Conservation (phyloP, 2,113 vertebrate genomes). For the Phodopus roborovskii region DNA sequence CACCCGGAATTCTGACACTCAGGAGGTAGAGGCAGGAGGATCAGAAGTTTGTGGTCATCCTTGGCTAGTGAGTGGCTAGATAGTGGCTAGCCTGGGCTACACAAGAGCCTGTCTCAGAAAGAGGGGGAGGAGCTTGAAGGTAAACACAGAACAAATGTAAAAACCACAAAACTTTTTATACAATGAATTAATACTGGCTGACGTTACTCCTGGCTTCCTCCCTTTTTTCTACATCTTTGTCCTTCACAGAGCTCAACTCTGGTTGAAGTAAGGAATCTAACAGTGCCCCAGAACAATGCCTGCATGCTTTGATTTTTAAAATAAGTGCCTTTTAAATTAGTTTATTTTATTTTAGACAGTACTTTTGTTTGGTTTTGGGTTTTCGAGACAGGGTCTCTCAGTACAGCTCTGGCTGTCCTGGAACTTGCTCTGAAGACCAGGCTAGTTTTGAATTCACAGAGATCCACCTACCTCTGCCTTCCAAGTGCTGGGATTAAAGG, state of each 20-base stretch:
- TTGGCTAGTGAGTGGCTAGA: neutral
- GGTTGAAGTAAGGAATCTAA: neutral
- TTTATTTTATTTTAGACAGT: slow-evolving; percentile 8
- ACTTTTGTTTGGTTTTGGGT: neutral
- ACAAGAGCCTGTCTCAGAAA: neutral
- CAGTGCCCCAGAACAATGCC: neutral
- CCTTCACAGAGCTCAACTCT: neutral
- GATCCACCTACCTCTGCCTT: too few relatives aligned
- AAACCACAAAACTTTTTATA: slow-evolving; percentile 52
- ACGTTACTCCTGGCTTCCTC: slow-evolving; percentile 47
- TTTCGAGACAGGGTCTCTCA: too few relatives aligned
- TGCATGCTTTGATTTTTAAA: neutral
- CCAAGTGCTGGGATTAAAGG: neutral
- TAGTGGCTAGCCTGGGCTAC: neutral
- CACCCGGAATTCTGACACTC: neutral
- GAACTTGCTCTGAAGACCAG: too few relatives aligned
- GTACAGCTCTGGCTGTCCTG: too few relatives aligned
- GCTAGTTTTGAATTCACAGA: too few relatives aligned
- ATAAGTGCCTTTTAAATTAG: slow-evolving; percentile 25
- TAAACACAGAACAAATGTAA: slow-evolving; percentile 43
- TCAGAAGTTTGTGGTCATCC: neutral
- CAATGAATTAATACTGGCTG: neutral
- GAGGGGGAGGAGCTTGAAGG: neutral
- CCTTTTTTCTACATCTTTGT: neutral
- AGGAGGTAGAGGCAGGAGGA: neutral